Evolutionary conservation across 2,113 vertebrate genomes (phyloP), one percentile per base, ranked within the genome.

Genomic region (Seriola quinqueradiata): DNA sequence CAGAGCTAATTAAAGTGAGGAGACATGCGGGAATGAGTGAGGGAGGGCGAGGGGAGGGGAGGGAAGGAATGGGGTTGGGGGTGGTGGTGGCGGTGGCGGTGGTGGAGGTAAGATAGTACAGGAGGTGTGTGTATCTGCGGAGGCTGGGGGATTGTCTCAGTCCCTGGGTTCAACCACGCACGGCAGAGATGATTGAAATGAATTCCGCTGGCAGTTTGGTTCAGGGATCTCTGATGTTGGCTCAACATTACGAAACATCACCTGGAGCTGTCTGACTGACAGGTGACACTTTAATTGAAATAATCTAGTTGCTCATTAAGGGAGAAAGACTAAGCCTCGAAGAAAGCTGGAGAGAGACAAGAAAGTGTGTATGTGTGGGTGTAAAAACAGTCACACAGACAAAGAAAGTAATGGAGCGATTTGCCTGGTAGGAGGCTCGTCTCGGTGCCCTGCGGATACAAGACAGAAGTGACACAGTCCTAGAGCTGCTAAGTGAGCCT

Each of bases 1-100:
- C 71, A 72, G 68, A 92, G 92, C 90, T 94, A 95, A 95, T 95
- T 95, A 95, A 93, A 93, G 89, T 84, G 90, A 90, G 85, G 78
- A 81, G 81, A 85, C 84, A 54, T 46, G 78, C 12, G 50, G 75
- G 82, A 75, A 82, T 71, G 71, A 32, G 68, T 52, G 72, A 75
- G 52, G 34, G 70, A 55, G 85, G 28, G 68, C 16, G 59, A 19
- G 48, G 28, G 60, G 42, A 64, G 59, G 28, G 23, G 71, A 23
- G 28, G 38, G 21, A 64, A n/a, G 72, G 59, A 17, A 42, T 8
- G 40, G 40, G 40, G 40, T 42, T 42, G 23, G 57, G 9, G 14
- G 25, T 13, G n/a, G 79, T 3, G 34, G 70, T 5, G 48, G 55
- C 0, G 66, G 65, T 54, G 50, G 58, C 36, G 40, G 54, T 25